phyloP scores from a whole-genome alignment of 2,797 vertebrate species.

The Clamator glandarius region DNA sequence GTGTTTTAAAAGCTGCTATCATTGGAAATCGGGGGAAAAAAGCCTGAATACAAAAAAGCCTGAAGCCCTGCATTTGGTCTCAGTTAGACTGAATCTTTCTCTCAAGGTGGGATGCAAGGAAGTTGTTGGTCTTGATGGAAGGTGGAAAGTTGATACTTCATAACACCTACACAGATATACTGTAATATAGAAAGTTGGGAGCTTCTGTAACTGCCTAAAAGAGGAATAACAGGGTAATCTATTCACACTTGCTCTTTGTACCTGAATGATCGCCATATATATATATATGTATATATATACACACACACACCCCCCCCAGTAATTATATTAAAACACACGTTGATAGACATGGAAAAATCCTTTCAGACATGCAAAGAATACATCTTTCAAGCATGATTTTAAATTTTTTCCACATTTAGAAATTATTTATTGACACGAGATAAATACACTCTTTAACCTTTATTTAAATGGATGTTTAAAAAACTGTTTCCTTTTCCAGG shows the following conservation, averaged over 20 bases:
- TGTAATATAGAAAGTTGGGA: background rate
- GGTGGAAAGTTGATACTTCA: background rate
- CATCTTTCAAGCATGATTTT: background rate
- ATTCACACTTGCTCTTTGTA: background rate
- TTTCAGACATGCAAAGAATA: background rate
- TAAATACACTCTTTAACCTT: background rate
- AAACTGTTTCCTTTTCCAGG: background rate
- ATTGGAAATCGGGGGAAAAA: background rate
- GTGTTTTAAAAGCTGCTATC: constrained; percentile 12
- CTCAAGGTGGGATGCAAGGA: background rate
- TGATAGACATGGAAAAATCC: background rate
- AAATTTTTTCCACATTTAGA: background rate
- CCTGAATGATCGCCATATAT: background rate
- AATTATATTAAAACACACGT: background rate
- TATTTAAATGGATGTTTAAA: background rate
- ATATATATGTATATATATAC: too few relatives aligned
- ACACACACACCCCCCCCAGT: background rate
- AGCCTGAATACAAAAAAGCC: background rate
- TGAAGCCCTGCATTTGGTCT: background rate
- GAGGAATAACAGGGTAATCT: background rate
- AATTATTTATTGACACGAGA: background rate
- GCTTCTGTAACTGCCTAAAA: background rate
- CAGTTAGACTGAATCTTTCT: background rate
- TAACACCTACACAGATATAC: background rate
- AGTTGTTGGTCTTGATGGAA: background rate